Evolutionary conservation across 2,113 vertebrate genomes (phyloP).

Genomic region (Apodemus speciosus): DNA sequence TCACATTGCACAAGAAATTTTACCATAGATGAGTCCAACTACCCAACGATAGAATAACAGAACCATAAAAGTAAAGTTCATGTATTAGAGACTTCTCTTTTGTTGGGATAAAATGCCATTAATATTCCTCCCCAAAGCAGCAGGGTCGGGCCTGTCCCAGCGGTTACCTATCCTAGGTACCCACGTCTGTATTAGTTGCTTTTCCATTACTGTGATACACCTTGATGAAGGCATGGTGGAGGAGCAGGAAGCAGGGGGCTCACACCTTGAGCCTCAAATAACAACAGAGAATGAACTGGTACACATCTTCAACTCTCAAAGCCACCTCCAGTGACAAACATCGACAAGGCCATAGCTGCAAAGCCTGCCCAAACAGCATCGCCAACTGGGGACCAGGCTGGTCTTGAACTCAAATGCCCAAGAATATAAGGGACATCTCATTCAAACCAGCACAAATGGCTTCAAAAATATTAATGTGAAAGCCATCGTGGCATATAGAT

Average conservation of each 20-base stretch:
- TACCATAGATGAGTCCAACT: neutral
- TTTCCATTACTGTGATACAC: neutral
- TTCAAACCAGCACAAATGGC: neutral
- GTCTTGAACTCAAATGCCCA: neutral
- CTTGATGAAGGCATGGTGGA: neutral
- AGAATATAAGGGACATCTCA: neutral
- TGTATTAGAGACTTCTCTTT: neutral
- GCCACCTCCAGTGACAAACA: neutral
- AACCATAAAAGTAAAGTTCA: neutral
- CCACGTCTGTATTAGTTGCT: neutral
- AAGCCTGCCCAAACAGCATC: neutral
- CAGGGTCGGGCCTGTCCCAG: neutral
- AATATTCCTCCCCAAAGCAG: neutral
- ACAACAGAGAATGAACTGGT: neutral
- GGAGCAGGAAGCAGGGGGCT: neutral
- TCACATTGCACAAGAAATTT: neutral
- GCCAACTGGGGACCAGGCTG: neutral
- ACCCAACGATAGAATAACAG: conserved; percentile 1
- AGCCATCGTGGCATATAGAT: neutral
- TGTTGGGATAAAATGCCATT: neutral
- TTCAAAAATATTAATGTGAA: conserved; percentile 12
- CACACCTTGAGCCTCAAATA: neutral
- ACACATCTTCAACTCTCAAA: neutral
- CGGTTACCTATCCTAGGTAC: neutral
- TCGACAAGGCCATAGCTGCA: neutral